Conservation (phyloP, 1,140 invertebrate species). For the Anastrepha ludens region DNA sequence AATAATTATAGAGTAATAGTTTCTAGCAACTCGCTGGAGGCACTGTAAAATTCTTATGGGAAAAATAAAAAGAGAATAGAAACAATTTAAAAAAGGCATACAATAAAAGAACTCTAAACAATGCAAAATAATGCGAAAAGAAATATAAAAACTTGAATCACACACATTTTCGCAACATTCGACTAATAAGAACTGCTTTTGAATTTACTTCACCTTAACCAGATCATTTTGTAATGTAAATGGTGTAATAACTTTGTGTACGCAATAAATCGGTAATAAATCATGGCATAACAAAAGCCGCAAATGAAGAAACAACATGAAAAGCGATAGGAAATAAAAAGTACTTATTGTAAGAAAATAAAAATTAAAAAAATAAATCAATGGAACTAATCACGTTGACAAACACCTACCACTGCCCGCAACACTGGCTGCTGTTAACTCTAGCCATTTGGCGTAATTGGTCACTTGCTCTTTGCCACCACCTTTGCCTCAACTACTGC, state of each 20-base stretch:
- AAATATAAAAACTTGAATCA: neutral
- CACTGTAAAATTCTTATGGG: neutral
- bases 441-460: neutral
- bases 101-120: too few relatives aligned
- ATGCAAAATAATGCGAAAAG: neutral
- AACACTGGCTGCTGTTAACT: neutral
- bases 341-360: neutral
- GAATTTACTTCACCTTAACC: too few relatives aligned
- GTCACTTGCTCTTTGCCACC: neutral
- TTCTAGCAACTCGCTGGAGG: neutral
- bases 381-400: slow-evolving; percentile 12
- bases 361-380: neutral
- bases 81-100: too few relatives aligned
- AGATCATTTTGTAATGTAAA: neutral
- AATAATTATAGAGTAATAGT: neutral
- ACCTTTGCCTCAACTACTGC: too few relatives aligned
- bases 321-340: neutral
- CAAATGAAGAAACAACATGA: neutral
- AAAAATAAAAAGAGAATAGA: too few relatives aligned
- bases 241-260: neutral
- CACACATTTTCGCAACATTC: neutral
- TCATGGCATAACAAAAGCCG: slow-evolving; percentile 23
- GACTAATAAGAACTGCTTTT: neutral
- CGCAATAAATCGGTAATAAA: slow-evolving; percentile 5
- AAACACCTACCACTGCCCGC: neutral